Conservation (phyloP, 2,797 vertebrate genomes). For the Rhinogobio ventralis region DNA sequence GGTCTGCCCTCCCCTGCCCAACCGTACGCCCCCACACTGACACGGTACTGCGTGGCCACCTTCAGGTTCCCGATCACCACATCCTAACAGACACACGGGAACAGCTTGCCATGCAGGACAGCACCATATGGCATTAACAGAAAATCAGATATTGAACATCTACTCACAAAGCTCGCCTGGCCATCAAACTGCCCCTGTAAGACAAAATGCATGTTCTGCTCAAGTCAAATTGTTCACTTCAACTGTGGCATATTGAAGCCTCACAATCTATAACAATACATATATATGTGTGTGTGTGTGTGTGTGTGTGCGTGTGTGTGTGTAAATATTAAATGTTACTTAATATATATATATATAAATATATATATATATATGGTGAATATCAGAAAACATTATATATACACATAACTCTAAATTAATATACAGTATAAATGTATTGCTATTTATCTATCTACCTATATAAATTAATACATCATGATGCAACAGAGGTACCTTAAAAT, state of each 20-base stretch:
- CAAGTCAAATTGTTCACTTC: background rate
- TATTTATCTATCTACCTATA: too few relatives aligned
- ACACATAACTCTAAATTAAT: too few relatives aligned
- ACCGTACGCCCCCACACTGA: conserved; percentile 88
- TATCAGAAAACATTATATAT: too few relatives aligned
- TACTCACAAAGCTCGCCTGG: conserved; percentile 80
- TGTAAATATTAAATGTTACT: too few relatives aligned
- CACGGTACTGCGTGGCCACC: conserved; percentile 84
- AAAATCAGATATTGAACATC: background rate
- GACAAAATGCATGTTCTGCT: conserved; percentile 29
- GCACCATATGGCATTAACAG: background rate
- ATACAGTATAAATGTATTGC: too few relatives aligned
- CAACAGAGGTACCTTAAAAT: too few relatives aligned
- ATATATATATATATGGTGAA: too few relatives aligned
- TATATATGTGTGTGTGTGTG: too few relatives aligned
- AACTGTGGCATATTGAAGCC: background rate
- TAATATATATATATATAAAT: too few relatives aligned
- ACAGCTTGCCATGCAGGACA: background rate
- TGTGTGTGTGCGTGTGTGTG: too few relatives aligned
- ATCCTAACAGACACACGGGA: conserved; percentile 76
- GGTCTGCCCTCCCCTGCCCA: conserved; percentile 88
- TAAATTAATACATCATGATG: too few relatives aligned
- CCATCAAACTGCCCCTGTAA: conserved; percentile 78
- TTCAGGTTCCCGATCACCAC: conserved; percentile 85
- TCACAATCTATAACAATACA: too few relatives aligned